Evolutionary conservation across 1,140 invertebrate species (phyloP).

Genomic region (Drosophila sechellia): DNA sequence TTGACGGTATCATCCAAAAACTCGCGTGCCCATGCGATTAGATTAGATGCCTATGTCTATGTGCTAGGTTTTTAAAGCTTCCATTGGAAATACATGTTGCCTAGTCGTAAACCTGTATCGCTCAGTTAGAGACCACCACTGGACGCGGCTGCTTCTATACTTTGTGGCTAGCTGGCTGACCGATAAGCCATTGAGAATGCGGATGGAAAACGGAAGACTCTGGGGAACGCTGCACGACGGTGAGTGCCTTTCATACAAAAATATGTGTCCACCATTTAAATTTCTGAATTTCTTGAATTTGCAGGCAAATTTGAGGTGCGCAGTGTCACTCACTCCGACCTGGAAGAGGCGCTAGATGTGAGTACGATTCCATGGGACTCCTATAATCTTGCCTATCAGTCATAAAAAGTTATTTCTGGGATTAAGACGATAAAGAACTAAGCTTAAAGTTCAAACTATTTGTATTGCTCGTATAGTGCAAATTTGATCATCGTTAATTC

Average conservation of each 20-base stretch:
- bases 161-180: constrained; percentile 9
- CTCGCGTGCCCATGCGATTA: constrained; percentile 27
- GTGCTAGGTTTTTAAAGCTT: constrained; percentile 22
- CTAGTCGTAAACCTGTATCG: constrained; percentile 34
- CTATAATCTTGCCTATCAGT: too few species aligned
- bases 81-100: constrained; percentile 9
- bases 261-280: background rate
- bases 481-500: background rate
- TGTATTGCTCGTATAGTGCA: background rate
- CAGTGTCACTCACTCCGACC: constrained; percentile 52
- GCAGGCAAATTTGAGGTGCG: constrained; percentile 65
- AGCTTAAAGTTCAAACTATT: constrained; percentile 4
- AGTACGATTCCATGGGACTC: constrained; percentile 33
- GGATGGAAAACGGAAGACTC: constrained; percentile 51
- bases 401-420: background rate
- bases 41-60: constrained; percentile 3
- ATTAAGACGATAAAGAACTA: background rate
- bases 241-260: constrained; percentile 17
- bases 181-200: constrained; percentile 56
- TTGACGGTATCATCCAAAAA: background rate
- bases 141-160: background rate
- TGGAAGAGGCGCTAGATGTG: constrained; percentile 75
- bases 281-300: background rate
- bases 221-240: constrained; percentile 63
- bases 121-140: constrained; percentile 34